Conservation (phyloP, 2,113 vertebrate species). For the Eidolon helvum region DNA sequence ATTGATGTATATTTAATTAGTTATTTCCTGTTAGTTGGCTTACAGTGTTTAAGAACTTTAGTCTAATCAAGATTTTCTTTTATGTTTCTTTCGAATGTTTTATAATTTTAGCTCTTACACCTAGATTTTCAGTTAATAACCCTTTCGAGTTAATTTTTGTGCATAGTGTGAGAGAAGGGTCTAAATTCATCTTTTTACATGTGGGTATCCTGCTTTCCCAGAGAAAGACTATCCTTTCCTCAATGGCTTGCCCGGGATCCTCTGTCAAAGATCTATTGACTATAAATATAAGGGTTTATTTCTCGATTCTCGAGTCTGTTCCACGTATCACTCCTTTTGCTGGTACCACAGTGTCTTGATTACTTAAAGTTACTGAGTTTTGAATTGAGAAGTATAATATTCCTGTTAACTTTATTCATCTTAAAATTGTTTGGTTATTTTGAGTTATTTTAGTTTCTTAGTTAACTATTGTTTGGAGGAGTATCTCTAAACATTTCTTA, state of each 20-base stretch:
- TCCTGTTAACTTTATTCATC: background rate
- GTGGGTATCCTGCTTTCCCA: background rate
- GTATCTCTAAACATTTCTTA: background rate
- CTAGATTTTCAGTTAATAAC: background rate
- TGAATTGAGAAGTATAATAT: background rate
- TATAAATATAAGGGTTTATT: background rate
- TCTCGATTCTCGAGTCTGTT: background rate
- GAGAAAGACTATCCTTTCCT: background rate
- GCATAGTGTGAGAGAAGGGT: background rate
- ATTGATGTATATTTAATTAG: background rate
- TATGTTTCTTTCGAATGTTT: background rate
- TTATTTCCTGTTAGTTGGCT: background rate
- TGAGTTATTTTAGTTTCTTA: slow-evolving; percentile 2
- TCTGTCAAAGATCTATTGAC: background rate
- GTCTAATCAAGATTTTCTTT: background rate
- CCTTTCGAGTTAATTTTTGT: background rate
- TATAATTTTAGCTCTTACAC: background rate
- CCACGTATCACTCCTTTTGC: background rate
- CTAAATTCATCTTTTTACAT: background rate
- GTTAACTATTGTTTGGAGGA: background rate
- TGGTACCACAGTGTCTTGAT: background rate
- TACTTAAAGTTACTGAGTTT: background rate
- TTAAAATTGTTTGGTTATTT: background rate
- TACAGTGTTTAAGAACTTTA: background rate
- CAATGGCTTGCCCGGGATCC: background rate